A percentile compares a stretch with the other conserved stretches of the same genome.
Conservation (phyloP, 2,797 vertebrate genomes). For the Acanthurus leucopareius region DNA sequence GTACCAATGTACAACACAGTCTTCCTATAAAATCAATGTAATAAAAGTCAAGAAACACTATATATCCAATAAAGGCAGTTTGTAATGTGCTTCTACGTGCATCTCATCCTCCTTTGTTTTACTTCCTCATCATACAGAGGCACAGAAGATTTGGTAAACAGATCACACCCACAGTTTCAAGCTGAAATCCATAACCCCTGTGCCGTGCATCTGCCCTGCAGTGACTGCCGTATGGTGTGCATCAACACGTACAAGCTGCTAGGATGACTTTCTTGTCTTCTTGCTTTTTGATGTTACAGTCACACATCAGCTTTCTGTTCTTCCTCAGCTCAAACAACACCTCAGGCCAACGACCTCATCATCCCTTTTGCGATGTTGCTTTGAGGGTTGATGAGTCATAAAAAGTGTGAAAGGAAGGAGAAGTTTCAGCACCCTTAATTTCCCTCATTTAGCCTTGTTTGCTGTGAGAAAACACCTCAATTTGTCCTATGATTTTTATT, state of each 20-base stretch:
- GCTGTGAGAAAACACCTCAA: neutral
- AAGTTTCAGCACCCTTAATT: constrained; percentile 11
- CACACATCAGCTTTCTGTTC: constrained; percentile 21
- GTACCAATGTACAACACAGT: neutral
- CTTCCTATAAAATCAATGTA: neutral
- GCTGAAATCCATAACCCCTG: constrained; percentile 45
- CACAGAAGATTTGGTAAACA: constrained; percentile 22
- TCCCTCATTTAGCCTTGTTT: neutral
- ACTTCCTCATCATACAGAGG: neutral
- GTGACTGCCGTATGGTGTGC: constrained; percentile 16
- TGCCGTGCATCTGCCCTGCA: constrained; percentile 18
- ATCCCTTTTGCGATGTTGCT: constrained; percentile 17
- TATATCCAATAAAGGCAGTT: neutral
- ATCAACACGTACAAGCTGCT: constrained; percentile 18
- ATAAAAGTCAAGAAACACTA: neutral
- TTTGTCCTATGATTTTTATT: neutral
- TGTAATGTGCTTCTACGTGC: neutral
- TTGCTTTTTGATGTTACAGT: constrained; percentile 27
- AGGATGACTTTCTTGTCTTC: constrained; percentile 28
- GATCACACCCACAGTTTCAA: constrained; percentile 29
- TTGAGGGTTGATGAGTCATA: constrained; percentile 39
- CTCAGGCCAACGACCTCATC: constrained; percentile 8
- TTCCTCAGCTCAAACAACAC: constrained; percentile 11
- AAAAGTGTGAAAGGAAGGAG: constrained; percentile 9
- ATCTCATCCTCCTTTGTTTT: constrained; percentile 14